These are phyloP conservation scores for Trachelus iudaicus DNA, from an alignment of 2,888 invertebrate species.

Conservation along the genomic window DNA sequence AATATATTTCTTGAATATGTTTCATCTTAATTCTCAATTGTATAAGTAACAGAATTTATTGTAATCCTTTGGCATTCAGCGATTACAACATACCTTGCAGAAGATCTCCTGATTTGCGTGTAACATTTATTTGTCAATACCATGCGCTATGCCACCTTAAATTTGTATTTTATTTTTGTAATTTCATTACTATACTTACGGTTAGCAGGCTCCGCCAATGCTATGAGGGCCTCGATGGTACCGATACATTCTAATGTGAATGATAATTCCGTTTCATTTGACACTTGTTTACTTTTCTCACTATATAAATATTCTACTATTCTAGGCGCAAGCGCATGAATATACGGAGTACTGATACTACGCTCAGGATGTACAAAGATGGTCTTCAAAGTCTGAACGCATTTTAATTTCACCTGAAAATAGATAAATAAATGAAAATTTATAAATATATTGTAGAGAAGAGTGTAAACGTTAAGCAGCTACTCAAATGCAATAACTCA, in stretches of 20 bases:
- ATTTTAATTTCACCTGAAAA: constrained; percentile 77
- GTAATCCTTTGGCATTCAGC: neutral
- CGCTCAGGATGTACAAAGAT: constrained; percentile 80
- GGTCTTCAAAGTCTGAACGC: constrained; percentile 81
- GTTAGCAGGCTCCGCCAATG: constrained; percentile 79
- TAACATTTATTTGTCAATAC: constrained; percentile 35
- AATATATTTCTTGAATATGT: neutral
- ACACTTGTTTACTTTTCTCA: constrained; percentile 71
- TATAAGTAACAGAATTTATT: neutral
- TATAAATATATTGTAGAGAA: constrained; percentile 10
- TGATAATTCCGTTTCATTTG: constrained; percentile 76
- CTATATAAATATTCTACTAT: constrained; percentile 80
- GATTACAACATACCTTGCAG: constrained; percentile 68
- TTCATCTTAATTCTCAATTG: neutral
- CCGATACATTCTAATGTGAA: constrained; percentile 79
- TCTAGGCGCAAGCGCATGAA: constrained; percentile 83
- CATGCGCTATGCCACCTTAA: neutral
- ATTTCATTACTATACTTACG: constrained; percentile 69
- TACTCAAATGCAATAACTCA: constrained; percentile 50
- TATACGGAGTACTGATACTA: constrained; percentile 80
- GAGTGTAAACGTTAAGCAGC: constrained; percentile 12
- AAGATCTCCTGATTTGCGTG: constrained; percentile 68
- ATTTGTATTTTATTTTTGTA: constrained; percentile 23
- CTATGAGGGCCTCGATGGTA: constrained; percentile 80
- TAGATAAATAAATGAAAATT: constrained; percentile 28